A percentile compares a stretch with the other conserved stretches of the same genome.
phyloP scores from a whole-genome alignment of 2,888 invertebrate genomes.

The Sarcophaga variegata region DNA sequence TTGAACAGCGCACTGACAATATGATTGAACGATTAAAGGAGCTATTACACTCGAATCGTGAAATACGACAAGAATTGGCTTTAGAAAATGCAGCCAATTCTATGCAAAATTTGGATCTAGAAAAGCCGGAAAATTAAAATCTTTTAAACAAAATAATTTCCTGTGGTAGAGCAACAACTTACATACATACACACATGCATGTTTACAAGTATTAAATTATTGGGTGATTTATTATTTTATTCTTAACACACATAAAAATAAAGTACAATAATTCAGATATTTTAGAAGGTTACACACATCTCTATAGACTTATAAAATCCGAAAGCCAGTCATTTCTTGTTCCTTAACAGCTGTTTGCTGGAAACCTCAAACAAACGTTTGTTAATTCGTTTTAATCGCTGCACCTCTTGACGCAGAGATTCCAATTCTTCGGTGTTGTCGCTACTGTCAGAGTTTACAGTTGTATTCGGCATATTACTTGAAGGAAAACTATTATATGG shows the following conservation, averaged over 20 bases:
- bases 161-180: slow-evolving; percentile 8
- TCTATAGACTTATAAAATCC: slow-evolving; percentile 3
- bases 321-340: slow-evolving; percentile 49
- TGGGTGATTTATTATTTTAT: slow-evolving; percentile 54
- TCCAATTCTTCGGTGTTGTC: slow-evolving; percentile 62
- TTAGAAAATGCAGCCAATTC: slow-evolving; percentile 80
- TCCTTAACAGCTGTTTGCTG: slow-evolving; percentile 81
- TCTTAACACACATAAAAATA: slow-evolving; percentile 51
- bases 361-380: slow-evolving; percentile 84
- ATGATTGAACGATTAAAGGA: slow-evolving; percentile 90
- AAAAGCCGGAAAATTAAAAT: slow-evolving; percentile 31
- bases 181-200: not conserved
- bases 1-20: slow-evolving; percentile 91
- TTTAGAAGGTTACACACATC: slow-evolving; percentile 8
- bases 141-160: not conserved
- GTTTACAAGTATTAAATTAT: slow-evolving; percentile 62
- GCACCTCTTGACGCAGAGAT: slow-evolving; percentile 64
- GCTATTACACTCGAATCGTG: slow-evolving; percentile 90
- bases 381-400: slow-evolving; percentile 82
- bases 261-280: slow-evolving; percentile 46
- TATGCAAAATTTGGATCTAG: slow-evolving; percentile 42
- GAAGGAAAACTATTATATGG: not conserved
- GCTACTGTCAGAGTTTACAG: not conserved
- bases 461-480: not conserved
- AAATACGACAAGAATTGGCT: slow-evolving; percentile 87